phyloP scores from a whole-genome alignment of 2,113 vertebrate species.

The Lagopus muta region DNA sequence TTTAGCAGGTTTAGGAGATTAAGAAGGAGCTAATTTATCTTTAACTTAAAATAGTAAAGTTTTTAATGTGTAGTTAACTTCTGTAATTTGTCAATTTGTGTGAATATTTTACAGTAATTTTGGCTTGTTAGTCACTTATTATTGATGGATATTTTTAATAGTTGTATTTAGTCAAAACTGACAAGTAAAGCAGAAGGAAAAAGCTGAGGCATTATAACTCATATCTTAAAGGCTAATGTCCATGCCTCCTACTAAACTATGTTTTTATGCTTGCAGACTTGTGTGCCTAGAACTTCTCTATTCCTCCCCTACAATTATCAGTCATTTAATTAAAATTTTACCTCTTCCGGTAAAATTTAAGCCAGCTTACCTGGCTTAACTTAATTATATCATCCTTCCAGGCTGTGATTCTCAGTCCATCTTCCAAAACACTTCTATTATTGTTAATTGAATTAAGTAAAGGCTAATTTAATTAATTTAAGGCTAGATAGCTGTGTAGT shows the following conservation, averaged over 20 bases:
- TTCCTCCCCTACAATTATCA: background rate
- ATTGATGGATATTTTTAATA: slow-evolving; percentile 10
- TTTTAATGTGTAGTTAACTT: background rate
- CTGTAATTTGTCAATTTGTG: background rate
- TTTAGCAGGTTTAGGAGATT: slow-evolving; percentile 15
- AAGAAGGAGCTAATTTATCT: background rate
- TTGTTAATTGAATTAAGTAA: too few species aligned
- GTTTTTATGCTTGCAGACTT: background rate
- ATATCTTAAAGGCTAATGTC: background rate
- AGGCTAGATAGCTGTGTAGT: background rate
- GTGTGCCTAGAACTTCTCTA: background rate
- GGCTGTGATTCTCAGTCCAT: background rate
- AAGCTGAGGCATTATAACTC: background rate
- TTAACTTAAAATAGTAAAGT: background rate
- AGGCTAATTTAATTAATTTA: too few species aligned
- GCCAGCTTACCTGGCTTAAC: background rate
- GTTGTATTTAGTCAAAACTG: background rate
- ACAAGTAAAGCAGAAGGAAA: background rate
- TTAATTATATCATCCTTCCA: background rate
- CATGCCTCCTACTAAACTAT: background rate
- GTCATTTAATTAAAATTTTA: background rate
- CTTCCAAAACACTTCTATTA: background rate
- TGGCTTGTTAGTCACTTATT: background rate
- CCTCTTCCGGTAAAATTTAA: background rate
- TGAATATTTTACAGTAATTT: slow-evolving; percentile 19